These are phyloP conservation scores for Eupithecia abbreviata DNA, from an alignment of 2,888 invertebrate species.

Conservation along the genomic window DNA sequence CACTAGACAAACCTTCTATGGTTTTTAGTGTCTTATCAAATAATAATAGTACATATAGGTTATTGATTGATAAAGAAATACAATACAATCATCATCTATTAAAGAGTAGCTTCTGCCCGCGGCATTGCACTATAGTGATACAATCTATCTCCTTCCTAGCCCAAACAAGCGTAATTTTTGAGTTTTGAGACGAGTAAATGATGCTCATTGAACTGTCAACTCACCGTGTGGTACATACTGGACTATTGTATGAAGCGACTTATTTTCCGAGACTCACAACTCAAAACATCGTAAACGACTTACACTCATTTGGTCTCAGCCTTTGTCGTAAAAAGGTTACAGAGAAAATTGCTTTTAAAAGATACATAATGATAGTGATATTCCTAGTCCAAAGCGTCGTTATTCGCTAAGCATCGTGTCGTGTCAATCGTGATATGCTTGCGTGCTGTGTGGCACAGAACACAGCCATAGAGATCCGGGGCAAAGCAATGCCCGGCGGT, in stretches of 20 bases:
- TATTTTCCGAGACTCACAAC: not conserved
- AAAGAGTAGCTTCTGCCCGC: not conserved
- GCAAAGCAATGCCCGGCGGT: constrained; percentile 28
- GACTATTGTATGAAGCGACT: not conserved
- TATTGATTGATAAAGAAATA: not conserved
- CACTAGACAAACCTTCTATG: too few species aligned
- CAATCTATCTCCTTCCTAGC: not conserved
- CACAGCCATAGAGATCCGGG: not conserved
- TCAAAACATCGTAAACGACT: not conserved
- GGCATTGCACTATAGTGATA: not conserved
- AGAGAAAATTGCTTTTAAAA: not conserved
- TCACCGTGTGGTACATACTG: not conserved
- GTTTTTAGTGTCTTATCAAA: too few species aligned
- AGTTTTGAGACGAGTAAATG: too few species aligned
- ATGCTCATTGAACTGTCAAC: not conserved
- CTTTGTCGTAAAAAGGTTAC: not conserved
- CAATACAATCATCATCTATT: not conserved
- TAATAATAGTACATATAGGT: too few species aligned
- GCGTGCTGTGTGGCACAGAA: constrained; percentile 2
- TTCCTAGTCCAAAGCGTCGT: not conserved
- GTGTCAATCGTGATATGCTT: not conserved
- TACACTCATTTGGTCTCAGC: not conserved
- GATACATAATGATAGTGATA: not conserved
- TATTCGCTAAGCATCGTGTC: not conserved
- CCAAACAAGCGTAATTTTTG: not conserved